Base-by-base conservation (phyloP, 2,113 vertebrate genomes). In the Anguilla japonica region DNA sequence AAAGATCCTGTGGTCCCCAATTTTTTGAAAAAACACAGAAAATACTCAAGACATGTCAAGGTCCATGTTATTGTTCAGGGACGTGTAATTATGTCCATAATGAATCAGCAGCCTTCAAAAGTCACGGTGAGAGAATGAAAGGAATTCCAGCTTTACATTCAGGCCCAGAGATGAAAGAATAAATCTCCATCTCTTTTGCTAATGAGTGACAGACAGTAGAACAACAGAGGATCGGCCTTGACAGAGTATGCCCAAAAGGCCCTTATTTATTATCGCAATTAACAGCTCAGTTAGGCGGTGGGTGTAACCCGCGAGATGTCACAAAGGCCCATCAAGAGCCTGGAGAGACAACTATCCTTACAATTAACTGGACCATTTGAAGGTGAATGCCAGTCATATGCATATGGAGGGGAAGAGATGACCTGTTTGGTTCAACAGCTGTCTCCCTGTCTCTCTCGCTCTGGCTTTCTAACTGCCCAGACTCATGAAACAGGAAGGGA, bases 401-500 rank as follows among this genome's bases (percentile, higher is more conserved):
- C 41, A 14, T 8, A 14, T 20, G 14, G 20, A 40, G 39, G 40
- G 39, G 79, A 40, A 15, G 39, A 13, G 5, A 41, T 15, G 15
- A 18, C 18, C 80, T 81, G 16, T 41, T 41, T 43, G 41, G 7
- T 41, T 81, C 80, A 43, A 40, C 3, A 81, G 78, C n/a, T 40
- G 78, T n/a, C 78, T 39, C 5, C 0, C 1, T 15, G 79, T 53
- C 13, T 53, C 34, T 80, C 29, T 40, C 79, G 39, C 5, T 80
- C 60, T 75, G 71, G n/a, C 71, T 34, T 9, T 7, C 84, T 71
- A 41, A 39, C 50, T 86, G 79, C 57, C 41, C 53, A 39, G 40
- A 43, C 29, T 56, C 20, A 81, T 53, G 81, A 81, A 50, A 57
- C 46, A 86, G 81, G 80, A 41, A 43, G 67, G 63, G 85, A 87